A percentile compares a stretch with the other conserved stretches of the same genome.
These are phyloP conservation scores for Allacma fusca DNA, from an alignment of 2,888 invertebrate genomes.

Conservation along the genomic window DNA sequence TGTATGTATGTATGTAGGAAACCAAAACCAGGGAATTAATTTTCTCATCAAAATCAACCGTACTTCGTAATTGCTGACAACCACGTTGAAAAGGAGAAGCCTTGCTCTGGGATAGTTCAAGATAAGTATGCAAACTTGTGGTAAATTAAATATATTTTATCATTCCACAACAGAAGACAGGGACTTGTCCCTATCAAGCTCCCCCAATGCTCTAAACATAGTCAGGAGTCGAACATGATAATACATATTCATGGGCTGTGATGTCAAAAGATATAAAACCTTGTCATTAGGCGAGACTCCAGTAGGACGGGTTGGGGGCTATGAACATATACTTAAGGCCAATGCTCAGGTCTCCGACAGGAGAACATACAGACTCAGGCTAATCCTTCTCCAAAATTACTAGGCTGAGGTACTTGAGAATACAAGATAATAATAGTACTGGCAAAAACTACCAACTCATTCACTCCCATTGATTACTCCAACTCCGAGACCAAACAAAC, in stretches of 20 bases:
- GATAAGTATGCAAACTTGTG: not conserved
- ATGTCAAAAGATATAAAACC: slow-evolving; percentile 8
- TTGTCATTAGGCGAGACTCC: not conserved
- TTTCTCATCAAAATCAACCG: slow-evolving; percentile 26
- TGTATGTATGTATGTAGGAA: no score
- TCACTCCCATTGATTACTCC: slow-evolving; percentile 10
- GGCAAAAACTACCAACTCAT: not conserved
- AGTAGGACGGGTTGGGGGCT: not conserved
- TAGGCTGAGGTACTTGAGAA: slow-evolving; percentile 6
- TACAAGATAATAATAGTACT: not conserved
- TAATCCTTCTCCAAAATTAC: slow-evolving; percentile 9
- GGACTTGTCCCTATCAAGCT: not conserved
- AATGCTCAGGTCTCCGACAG: no score
- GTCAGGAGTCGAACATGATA: no score
- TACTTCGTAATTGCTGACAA: slow-evolving; percentile 14
- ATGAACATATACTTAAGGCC: not conserved
- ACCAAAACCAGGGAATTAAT: slow-evolving; percentile 23
- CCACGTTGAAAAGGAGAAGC: slow-evolving; percentile 1
- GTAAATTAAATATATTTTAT: slow-evolving; percentile 10
- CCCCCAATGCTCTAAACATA: no score
- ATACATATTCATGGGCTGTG: not conserved
- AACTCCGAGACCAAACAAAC: not conserved
- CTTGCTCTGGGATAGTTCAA: not conserved
- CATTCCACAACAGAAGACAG: not conserved
- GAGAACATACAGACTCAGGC: no score